Conservation (phyloP, 23 tunicate genomes). For the Botrylloides violaceus region DNA sequence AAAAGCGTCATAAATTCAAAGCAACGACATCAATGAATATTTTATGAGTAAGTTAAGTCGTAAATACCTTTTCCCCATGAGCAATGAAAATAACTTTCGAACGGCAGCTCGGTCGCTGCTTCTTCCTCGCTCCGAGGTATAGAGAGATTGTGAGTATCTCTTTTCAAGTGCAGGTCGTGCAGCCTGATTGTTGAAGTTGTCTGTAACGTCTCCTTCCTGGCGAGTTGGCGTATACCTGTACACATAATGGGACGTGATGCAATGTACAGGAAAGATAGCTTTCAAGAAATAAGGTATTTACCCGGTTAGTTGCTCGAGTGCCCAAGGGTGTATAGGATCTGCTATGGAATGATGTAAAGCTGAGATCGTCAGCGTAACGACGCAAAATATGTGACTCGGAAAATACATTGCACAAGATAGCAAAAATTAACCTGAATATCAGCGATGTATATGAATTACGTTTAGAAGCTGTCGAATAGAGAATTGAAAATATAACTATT, state of each 20-base stretch:
- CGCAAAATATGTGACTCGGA: no score
- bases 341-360: not conserved
- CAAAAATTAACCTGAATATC: no score
- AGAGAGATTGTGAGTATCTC: constrained; percentile 3
- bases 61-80: constrained; percentile 20
- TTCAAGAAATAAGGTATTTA: not conserved
- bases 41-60: no score
- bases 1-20: no score
- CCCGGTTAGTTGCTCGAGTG: not conserved
- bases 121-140: constrained; percentile 5
- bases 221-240: no score
- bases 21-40: no score
- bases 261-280: no score
- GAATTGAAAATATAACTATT: no score
- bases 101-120: constrained; percentile 19
- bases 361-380: not conserved
- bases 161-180: not conserved
- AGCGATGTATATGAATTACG: no score
- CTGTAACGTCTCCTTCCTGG: not conserved
- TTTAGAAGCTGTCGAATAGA: no score
- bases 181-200: not conserved
- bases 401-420: no score
- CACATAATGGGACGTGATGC: no score
- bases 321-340: not conserved
- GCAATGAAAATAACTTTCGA: constrained; percentile 14